Base-by-base conservation (phyloP, 2,113 vertebrate genomes). In the Natator depressus region DNA sequence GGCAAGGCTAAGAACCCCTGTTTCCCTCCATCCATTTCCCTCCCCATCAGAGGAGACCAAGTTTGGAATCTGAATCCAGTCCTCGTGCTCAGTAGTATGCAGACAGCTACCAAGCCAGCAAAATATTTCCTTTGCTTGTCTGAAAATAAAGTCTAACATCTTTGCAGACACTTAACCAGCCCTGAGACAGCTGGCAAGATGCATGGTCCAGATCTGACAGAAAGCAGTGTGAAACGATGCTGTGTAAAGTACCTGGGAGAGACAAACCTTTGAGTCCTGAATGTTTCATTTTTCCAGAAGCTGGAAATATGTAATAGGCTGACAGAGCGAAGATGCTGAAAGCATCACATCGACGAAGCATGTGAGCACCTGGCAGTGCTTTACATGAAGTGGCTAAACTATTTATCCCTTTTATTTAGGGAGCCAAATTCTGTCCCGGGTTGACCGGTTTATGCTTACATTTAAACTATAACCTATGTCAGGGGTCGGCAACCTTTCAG, bases 21-120 rank as follows among this genome's bases (percentile, higher is more conserved):
- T 57, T 42, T 46, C 20, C 72, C 38, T 75, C 38, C 22, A 4
- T 46, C 38, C 22, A 46, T 25, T 25, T 54, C 4, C 13, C 50
- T 88, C n/a, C 47, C 50, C 0, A 0, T 47, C 69, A 47, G 72
- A 1, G 0, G 1, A 88, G 83, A 47, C 72, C 85, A 47, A 84
- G 10, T 47, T 69, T 57, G 27, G 27, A n/a, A 47, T 46, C 65
- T 49, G 62, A 4, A 12, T 0, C 0, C 72, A 25, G 38, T 19
- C 35, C n/a, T 75, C 38, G 9, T 38, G 38, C 5, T 75, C 38
- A 46, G 38, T 42, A 10, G 72, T 75, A 46, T 25, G 38, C 22
- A 38, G 5, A 6, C 69, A 72, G 69, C 69, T 42, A 72, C 69
- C n/a, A 42, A 38, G 22, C 19, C 20, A 42, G 38, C 38, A 42